Evolutionary conservation across 2,888 invertebrate genomes (phyloP).

Genomic region (Smittia sp.): DNA sequence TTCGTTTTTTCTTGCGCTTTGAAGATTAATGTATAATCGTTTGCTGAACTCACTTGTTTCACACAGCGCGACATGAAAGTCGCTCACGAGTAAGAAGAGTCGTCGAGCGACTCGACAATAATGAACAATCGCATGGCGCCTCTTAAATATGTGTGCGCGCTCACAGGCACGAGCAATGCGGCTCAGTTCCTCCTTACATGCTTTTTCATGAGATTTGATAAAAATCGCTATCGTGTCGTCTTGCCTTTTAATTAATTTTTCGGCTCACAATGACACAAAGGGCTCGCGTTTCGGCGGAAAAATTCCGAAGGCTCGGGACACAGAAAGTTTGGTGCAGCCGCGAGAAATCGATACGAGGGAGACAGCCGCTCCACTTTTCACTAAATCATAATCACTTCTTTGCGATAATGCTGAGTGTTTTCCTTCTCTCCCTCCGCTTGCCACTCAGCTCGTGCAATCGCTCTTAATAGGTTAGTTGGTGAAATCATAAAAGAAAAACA

Average conservation of each 20-base stretch:
- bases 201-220: constrained; percentile 17
- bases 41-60: constrained; percentile 23
- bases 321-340: too few species aligned
- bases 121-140: constrained; percentile 24
- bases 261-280: neutral
- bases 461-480: constrained; percentile 35
- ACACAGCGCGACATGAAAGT: constrained; percentile 19
- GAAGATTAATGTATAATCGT: constrained; percentile 21
- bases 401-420: constrained; percentile 35
- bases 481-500: constrained; percentile 36
- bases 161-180: neutral
- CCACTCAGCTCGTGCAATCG: neutral
- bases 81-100: neutral
- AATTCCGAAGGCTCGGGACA: too few species aligned
- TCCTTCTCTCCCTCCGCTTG: neutral
- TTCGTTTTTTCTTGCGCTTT: neutral
- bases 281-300: neutral
- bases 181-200: neutral
- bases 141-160: neutral
- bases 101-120: neutral
- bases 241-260: constrained; percentile 15
- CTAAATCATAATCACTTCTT: constrained; percentile 37
- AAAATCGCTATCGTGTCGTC: neutral
- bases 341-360: neutral
- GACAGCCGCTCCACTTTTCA: constrained; percentile 26